Conservation (phyloP, 2,797 vertebrate species). For the Trematomus bernacchii region DNA sequence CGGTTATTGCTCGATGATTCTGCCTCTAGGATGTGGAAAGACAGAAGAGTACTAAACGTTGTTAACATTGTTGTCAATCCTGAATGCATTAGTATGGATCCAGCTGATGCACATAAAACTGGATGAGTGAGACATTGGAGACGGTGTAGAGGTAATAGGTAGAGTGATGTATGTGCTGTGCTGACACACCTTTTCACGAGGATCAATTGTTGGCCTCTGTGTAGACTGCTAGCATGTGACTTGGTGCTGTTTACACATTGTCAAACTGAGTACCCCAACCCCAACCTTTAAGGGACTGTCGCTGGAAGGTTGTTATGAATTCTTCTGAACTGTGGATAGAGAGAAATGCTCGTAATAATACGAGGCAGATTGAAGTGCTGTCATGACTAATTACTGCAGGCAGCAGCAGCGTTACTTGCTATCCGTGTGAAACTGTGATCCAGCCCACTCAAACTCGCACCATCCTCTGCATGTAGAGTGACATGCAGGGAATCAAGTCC, state of each 20-base stretch:
- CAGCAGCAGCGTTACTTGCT: slow-evolving; percentile 55
- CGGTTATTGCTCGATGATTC: neutral
- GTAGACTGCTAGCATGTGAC: slow-evolving; percentile 13
- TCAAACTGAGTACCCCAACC: slow-evolving; percentile 10
- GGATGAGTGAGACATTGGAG: slow-evolving; percentile 9
- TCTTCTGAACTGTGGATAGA: slow-evolving; percentile 39
- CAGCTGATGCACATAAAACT: slow-evolving; percentile 11
- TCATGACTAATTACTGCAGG: slow-evolving; percentile 79
- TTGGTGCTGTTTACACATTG: slow-evolving; percentile 14
- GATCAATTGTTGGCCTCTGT: slow-evolving; percentile 20
- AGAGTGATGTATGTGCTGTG: slow-evolving; percentile 17
- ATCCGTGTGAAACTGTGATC: slow-evolving; percentile 67
- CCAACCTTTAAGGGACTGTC: slow-evolving; percentile 11
- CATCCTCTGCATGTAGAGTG: slow-evolving; percentile 62
- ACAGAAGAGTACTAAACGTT: slow-evolving; percentile 4
- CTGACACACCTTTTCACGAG: slow-evolving; percentile 32
- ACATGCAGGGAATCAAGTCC: slow-evolving; percentile 44
- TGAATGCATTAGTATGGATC: slow-evolving; percentile 46
- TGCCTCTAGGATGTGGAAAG: slow-evolving; percentile 12
- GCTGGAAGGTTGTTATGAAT: slow-evolving; percentile 29
- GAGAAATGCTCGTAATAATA: slow-evolving; percentile 57
- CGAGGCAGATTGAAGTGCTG: slow-evolving; percentile 60
- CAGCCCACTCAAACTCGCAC: slow-evolving; percentile 74
- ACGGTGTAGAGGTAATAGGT: slow-evolving; percentile 11
- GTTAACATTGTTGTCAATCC: slow-evolving; percentile 31